phyloP scores from a whole-genome alignment of 2,113 vertebrate species.

The Callorhinus ursinus region DNA sequence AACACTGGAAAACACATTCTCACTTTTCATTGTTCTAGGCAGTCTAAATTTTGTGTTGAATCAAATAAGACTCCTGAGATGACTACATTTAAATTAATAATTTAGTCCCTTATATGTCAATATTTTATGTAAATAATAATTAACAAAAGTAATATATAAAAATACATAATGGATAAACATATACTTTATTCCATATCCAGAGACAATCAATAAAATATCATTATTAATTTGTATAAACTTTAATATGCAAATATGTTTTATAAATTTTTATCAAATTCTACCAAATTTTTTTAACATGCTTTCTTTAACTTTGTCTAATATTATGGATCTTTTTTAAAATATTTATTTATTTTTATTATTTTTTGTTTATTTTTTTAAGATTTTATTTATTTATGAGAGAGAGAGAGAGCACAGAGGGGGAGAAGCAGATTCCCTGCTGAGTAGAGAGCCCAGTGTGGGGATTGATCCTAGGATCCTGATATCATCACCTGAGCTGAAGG shows the following conservation, averaged over 20 bases:
- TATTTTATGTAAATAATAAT: not conserved
- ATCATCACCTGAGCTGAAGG: not conserved
- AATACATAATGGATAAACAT: not conserved
- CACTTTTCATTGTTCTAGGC: not conserved
- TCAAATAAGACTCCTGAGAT: not conserved
- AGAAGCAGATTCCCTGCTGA: too few species aligned
- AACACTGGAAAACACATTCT: not conserved
- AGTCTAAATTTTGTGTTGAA: not conserved
- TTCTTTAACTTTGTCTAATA: not conserved
- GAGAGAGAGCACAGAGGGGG: too few species aligned
- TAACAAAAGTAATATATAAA: not conserved
- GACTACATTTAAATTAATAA: not conserved
- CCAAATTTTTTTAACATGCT: not conserved
- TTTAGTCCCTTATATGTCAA: not conserved
- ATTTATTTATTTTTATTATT: not conserved
- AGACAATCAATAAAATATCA: not conserved
- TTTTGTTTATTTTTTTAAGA: too few species aligned
- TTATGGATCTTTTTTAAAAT: not conserved
- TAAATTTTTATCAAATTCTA: not conserved
- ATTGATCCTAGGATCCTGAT: not conserved
- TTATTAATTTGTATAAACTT: not conserved
- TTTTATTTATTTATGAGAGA: too few species aligned
- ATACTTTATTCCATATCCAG: not conserved
- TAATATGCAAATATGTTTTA: not conserved
- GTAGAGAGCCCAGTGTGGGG: not conserved